Base-by-base conservation (phyloP, 2,797 vertebrate species). In the Micropoecilia bifurca region DNA sequence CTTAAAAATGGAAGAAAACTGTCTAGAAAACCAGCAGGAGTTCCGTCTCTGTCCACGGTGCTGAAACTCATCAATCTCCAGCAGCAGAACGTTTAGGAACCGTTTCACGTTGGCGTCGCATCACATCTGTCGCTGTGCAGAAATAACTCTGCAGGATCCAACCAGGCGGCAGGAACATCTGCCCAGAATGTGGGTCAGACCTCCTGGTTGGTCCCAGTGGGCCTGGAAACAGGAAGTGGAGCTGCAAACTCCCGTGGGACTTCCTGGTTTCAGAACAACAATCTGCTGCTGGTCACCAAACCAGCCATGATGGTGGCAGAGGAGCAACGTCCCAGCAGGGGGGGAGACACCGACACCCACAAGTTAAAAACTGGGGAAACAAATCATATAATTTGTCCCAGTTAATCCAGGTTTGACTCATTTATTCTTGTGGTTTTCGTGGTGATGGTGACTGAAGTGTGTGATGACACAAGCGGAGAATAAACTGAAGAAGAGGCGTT, bases 401-500 rank as follows among this genome's bases (percentile, higher is more conserved):
- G 18, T 68, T 33, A 41, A 39, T 39, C 18, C 1, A 1, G 22
- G 20, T 68, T 18, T 33, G 4, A 25, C 46, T 71, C 78, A 66
- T 75, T 82, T 30, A 78, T 41, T 57, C 63, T 43, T 72, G 57
- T 68, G 48, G 43, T 39, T 69, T 25, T 69, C 76, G 81, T 77
- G 78, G 41, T 55, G 3, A 71, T 80, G 83, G 78, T 66, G 89
- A 2, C 18, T 3, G 25, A 30, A 13, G 66, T 66, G 16, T 14
- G n/a, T 61, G 41, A 50, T 77, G 28, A 69, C 48, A 73, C 8
- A 5, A 76, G 53, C 36, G 4, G 22, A 39, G 8, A 47, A 43
- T 68, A 22, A 3, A 41, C 13, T 10, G 8, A 63, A 68, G 39
- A 41, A 50, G 41, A 12, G 28, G 6, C 20, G 10, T 8, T 48